Base-by-base conservation (phyloP, 2,888 invertebrate genomes). In the Pollenia griseotomentosa region DNA sequence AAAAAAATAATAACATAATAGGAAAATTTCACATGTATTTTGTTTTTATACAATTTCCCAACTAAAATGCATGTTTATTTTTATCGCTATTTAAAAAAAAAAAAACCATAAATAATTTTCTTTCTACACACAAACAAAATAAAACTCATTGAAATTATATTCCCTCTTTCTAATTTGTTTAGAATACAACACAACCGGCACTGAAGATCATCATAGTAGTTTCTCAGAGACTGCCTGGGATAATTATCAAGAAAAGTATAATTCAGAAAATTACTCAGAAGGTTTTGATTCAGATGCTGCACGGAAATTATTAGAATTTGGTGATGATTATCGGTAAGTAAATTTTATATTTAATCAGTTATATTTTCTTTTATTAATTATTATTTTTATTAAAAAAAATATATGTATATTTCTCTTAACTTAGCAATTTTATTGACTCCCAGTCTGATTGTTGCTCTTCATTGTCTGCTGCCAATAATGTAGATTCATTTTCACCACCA, bases 221-320 rank as follows among this genome's bases (percentile, higher is more conserved):
- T 96, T 97, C 92, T 97, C 97, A 1, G 98, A 98, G 93, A 97
- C 97, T 90, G 97, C 98, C 68, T 98, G 98, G 98, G 98, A 98
- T 93, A 97, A 97, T 93, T 98, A 98, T 94, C 98, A 98, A 97
- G 98, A 98, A 93, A 98, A 97, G 93, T 98, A 98, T 93, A 96
- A 97, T 93, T 97, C 97, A 57, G 98, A 98, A 93, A 96, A 97
- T 42, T 98, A 98, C 93, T 98, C 98, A 83, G 98, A 98, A 94
- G 95, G 96, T 66, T 95, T 96, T 4, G 98, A 98, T 93, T 96
- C 97, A 2, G 97, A 98, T 93, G 96, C 97, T 48, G 97, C 97
- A 55, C 95, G 97, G 84, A 95, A 96, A 87, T 94, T 98, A 19
- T 94, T 97, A 88, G 97, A 98, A 92, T 97, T 97, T 92, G 97